A percentile compares a stretch with the other conserved stretches of the same genome.
These are phyloP conservation scores for Pterostichus niger DNA, from an alignment of 2,888 invertebrate species.

Conservation along the genomic window DNA sequence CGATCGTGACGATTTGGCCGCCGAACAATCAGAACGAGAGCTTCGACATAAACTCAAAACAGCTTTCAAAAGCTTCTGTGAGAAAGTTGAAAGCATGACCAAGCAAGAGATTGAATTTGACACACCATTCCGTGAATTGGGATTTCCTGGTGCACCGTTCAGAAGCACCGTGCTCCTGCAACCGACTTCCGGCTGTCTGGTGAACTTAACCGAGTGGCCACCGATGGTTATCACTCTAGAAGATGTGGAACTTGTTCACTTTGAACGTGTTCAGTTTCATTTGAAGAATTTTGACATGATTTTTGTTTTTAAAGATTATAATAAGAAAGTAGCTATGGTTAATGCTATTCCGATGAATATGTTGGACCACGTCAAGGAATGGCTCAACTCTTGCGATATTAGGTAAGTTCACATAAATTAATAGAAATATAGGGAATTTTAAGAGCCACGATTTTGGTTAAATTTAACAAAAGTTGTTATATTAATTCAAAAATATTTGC, in stretches of 20 bases:
- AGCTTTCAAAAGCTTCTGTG: conserved; percentile 99
- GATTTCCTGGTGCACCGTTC: conserved; percentile 98
- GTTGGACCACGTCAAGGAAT: conserved; percentile 99
- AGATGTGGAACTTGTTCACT: conserved; percentile 98
- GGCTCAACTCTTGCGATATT: conserved; percentile 87
- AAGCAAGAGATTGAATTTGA: conserved; percentile 99
- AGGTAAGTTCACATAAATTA: conserved; percentile 79
- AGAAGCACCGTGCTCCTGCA: conserved; percentile 97
- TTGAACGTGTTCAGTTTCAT: conserved; percentile 99
- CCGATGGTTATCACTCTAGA: conserved; percentile 99
- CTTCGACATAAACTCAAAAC: conserved; percentile 97
- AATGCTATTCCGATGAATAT: conserved; percentile 99
- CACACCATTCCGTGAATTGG: conserved; percentile 97
- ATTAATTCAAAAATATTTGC: no score
- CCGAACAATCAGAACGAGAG: conserved; percentile 99
- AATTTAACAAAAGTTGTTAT: no score
- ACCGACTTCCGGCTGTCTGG: conserved; percentile 98
- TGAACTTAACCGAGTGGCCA: conserved; percentile 99
- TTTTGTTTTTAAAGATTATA: conserved; percentile 99
- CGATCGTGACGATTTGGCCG: conserved; percentile 98
- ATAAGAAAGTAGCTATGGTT: conserved; percentile 95
- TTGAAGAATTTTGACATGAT: conserved; percentile 99
- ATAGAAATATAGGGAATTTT: no score
- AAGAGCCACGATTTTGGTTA: no score
- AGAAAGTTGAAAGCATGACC: conserved; percentile 96